A percentile compares a stretch with the other conserved stretches of the same genome.
Evolutionary conservation across 2,797 vertebrate genomes (phyloP).

Genomic region (Cyprinella venusta): DNA sequence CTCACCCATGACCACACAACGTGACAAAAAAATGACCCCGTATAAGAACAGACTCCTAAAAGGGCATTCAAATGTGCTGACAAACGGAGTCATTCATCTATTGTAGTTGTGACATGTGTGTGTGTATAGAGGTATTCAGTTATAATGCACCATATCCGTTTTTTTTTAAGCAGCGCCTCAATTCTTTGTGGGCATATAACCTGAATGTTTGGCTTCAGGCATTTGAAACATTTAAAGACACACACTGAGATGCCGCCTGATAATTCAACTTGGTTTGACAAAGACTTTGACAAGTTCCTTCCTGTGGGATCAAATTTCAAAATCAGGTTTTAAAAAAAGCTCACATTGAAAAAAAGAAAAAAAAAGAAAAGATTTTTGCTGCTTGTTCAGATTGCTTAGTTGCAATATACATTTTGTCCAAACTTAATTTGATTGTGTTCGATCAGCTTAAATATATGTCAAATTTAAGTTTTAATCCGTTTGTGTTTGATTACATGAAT

Average conservation of each 20-base stretch:
- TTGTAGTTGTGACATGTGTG: slow-evolving; percentile 9
- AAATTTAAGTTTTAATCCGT: too few relatives aligned
- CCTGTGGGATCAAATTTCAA: slow-evolving; percentile 23
- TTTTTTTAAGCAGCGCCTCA: not conserved
- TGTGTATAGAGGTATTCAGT: not conserved
- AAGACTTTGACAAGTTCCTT: slow-evolving; percentile 28
- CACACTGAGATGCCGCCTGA: not conserved
- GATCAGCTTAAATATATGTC: too few relatives aligned
- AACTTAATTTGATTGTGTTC: too few relatives aligned
- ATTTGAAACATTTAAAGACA: slow-evolving; percentile 26
- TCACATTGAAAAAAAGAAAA: too few relatives aligned
- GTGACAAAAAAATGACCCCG: slow-evolving; percentile 12
- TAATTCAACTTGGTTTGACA: slow-evolving; percentile 5
- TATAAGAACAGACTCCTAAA: slow-evolving; percentile 31
- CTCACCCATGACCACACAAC: slow-evolving; percentile 2
- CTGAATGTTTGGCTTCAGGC: slow-evolving; percentile 15
- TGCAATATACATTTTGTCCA: too few relatives aligned
- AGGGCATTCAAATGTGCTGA: not conserved
- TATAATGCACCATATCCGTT: not conserved
- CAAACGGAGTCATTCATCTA: not conserved
- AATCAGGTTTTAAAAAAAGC: not conserved
- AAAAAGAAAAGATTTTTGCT: too few relatives aligned
- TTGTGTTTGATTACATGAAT: too few relatives aligned
- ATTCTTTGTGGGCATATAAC: not conserved
- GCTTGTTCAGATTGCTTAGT: too few relatives aligned